Percentiles rank a stretch among this genome's conserved stretches.
Evolutionary conservation across 2,113 vertebrate genomes (phyloP).

Genomic region (Hypomesus transpacificus): DNA sequence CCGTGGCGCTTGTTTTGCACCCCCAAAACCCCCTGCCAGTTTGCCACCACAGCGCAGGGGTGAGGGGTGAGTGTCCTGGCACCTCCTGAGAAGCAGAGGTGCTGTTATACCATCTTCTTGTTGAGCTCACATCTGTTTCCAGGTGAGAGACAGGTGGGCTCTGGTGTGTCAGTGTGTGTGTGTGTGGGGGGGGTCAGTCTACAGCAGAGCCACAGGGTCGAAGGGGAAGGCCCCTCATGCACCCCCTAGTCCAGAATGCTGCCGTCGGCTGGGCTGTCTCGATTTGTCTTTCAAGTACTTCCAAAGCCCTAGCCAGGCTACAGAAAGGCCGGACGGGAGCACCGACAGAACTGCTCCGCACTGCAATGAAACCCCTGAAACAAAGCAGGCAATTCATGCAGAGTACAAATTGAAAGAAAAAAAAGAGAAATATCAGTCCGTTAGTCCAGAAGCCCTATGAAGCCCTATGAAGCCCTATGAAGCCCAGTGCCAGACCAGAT

Average conservation of each 20-base stretch:
- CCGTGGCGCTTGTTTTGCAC: no score
- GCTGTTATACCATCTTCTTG: constrained; percentile 21
- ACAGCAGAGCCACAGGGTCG: constrained; percentile 46
- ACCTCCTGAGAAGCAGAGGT: background rate
- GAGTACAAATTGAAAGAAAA: no score
- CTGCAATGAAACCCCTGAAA: no score
- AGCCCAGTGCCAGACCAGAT: background rate
- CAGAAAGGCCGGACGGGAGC: no score
- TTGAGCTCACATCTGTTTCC: constrained; percentile 25
- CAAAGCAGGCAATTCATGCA: no score
- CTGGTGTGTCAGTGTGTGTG: constrained; percentile 21
- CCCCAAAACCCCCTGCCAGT: no score
- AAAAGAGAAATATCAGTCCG: no score
- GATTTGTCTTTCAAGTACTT: no score
- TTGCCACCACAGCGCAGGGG: background rate
- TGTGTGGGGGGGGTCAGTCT: constrained; percentile 26
- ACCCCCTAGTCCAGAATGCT: constrained; percentile 49
- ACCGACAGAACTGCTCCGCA: no score
- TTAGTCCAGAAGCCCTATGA: background rate
- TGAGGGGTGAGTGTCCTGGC: background rate
- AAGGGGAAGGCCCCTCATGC: constrained; percentile 4
- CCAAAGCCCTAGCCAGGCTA: no score
- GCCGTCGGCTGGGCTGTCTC: constrained; percentile 50
- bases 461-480: background rate
- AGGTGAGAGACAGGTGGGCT: constrained; percentile 44